These are phyloP conservation scores for Labia minor DNA, from an alignment of 2,888 invertebrate species.

Conservation along the genomic window DNA sequence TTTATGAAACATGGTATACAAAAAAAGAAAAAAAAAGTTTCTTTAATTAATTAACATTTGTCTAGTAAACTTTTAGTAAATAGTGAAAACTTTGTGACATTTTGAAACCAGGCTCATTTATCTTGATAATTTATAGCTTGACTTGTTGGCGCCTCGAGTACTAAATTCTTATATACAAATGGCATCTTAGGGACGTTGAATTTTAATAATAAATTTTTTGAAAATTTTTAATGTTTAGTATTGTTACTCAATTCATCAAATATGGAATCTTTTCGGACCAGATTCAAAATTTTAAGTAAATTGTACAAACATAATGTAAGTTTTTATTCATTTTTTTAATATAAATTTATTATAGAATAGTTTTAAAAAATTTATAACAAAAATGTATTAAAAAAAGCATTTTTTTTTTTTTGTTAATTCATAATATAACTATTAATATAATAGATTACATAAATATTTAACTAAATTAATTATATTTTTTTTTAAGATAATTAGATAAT, in stretches of 20 bases:
- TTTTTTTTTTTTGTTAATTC: not conserved
- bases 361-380: not conserved
- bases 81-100: not conserved
- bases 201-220: not conserved
- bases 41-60: not conserved
- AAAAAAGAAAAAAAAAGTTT: too few species aligned
- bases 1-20: too few species aligned
- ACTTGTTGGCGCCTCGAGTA: constrained; percentile 4
- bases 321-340: not conserved
- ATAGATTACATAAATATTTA: not conserved
- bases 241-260: not conserved
- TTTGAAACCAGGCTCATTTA: not conserved
- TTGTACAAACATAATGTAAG: not conserved
- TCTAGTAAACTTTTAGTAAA: constrained; percentile 1
- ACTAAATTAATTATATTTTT: not conserved
- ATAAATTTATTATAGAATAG: not conserved
- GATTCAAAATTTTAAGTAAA: constrained; percentile 4
- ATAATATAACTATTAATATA: not conserved
- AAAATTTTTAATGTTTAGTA: constrained; percentile 5
- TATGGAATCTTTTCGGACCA: not conserved
- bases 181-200: not conserved
- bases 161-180: not conserved
- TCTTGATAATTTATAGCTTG: constrained; percentile 13
- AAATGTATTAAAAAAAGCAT: not conserved
- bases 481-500: not conserved